Percentiles rank a stretch among this genome's conserved stretches.
These are phyloP conservation scores for Carcinoscorpius rotundicauda DNA, from an alignment of 1,140 invertebrate species.

Conservation along the genomic window DNA sequence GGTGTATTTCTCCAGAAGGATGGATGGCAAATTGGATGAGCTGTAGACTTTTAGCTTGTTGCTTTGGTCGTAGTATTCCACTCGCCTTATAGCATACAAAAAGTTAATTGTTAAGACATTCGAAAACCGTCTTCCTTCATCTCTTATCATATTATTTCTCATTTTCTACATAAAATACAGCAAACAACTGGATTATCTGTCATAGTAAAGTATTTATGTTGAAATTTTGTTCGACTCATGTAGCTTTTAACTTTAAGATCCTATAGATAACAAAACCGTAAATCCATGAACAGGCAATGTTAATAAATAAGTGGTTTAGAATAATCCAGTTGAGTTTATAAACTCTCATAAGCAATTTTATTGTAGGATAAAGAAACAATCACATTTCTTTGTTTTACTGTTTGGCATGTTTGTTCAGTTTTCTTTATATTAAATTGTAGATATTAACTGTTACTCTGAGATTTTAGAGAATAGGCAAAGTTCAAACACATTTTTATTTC, in stretches of 20 bases:
- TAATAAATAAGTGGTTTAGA: too few relatives aligned
- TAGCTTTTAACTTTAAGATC: not conserved
- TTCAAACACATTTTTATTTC: too few relatives aligned
- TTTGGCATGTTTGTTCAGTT: too few relatives aligned
- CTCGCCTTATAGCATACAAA: slow-evolving; percentile 33
- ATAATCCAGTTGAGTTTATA: too few relatives aligned
- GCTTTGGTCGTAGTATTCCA: slow-evolving; percentile 44
- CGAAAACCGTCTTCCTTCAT: too few relatives aligned
- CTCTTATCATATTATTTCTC: not conserved
- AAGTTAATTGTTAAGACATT: not conserved
- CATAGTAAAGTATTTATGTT: not conserved
- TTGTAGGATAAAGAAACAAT: too few relatives aligned
- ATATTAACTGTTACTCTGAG: too few relatives aligned
- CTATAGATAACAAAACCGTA: not conserved
- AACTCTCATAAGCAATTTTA: too few relatives aligned
- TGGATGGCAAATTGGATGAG: slow-evolving; percentile 36
- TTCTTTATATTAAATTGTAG: too few relatives aligned
- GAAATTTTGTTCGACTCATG: not conserved
- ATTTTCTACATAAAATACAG: slow-evolving; percentile 1
- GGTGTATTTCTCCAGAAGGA: slow-evolving; percentile 42
- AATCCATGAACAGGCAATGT: not conserved
- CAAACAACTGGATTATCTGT: slow-evolving; percentile 1
- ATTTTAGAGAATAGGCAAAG: too few relatives aligned
- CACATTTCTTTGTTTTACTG: too few relatives aligned
- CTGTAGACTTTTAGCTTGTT: slow-evolving; percentile 39